Evolutionary conservation across 2,888 invertebrate species (phyloP).

Genomic region (Noctua comes): DNA sequence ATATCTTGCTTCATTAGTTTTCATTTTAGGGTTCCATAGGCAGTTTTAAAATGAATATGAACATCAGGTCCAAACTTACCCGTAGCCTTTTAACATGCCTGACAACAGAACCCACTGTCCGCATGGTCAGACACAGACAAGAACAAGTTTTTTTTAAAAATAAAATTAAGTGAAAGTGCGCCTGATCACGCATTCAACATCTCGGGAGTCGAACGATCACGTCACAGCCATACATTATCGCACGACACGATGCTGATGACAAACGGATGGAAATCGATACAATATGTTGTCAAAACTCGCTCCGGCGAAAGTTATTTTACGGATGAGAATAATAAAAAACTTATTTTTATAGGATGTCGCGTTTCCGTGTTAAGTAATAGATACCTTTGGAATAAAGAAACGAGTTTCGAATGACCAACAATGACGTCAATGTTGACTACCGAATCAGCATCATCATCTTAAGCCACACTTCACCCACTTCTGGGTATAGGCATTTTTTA

Average conservation of each 20-base stretch:
- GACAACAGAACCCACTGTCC: background rate
- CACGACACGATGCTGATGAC: constrained; percentile 39
- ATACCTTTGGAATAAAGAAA: background rate
- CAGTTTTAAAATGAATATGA: background rate
- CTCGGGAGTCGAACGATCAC: constrained; percentile 40
- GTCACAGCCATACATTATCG: constrained; percentile 52
- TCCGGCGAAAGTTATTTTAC: constrained; percentile 59
- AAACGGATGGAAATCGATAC: constrained; percentile 64
- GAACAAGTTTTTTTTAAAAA: constrained; percentile 10
- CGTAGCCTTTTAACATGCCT: background rate
- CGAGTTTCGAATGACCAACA: constrained; percentile 3
- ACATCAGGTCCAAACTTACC: background rate
- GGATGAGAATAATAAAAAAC: constrained; percentile 37
- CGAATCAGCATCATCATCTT: background rate
- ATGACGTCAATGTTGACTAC: background rate
- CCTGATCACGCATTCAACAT: constrained; percentile 50
- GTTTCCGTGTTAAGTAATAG: constrained; percentile 51
- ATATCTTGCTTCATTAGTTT: too few relatives aligned
- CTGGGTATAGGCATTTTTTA: background rate
- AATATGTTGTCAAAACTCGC: constrained; percentile 53
- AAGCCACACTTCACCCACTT: background rate
- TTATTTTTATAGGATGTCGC: constrained; percentile 49
- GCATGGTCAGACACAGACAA: constrained; percentile 14
- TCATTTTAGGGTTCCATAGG: background rate
- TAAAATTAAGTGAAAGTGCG: constrained; percentile 58